Percentiles rank a stretch among this genome's conserved stretches.
Conservation (phyloP, 2,113 vertebrate species). For the Narcine bancroftii region DNA sequence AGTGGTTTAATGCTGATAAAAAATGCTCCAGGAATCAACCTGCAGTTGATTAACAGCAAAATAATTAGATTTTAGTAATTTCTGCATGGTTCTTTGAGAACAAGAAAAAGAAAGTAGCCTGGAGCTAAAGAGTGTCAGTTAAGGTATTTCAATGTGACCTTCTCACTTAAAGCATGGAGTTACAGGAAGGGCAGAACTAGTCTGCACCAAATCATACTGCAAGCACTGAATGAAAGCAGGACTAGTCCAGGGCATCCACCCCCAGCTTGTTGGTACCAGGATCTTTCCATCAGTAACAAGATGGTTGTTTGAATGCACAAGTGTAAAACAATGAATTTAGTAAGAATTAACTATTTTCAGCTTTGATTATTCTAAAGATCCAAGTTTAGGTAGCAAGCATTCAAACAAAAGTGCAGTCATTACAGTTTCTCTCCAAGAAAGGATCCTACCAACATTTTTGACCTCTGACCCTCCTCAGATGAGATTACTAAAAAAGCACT, state of each 20-base stretch:
- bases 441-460: slow-evolving; percentile 27
- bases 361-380: background rate
- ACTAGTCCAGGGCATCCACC: slow-evolving; percentile 10
- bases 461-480: slow-evolving; percentile 31
- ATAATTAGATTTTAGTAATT: slow-evolving; percentile 83
- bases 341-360: background rate
- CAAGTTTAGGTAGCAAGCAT: background rate
- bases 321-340: slow-evolving; percentile 8
- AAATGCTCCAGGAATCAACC: slow-evolving; percentile 64
- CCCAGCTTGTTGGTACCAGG: slow-evolving; percentile 23
- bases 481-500: slow-evolving; percentile 36
- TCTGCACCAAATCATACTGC: slow-evolving; percentile 51
- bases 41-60: slow-evolving; percentile 83
- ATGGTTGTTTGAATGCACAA: background rate
- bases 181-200: slow-evolving; percentile 51
- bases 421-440: background rate
- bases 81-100: slow-evolving; percentile 58
- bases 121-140: slow-evolving; percentile 53
- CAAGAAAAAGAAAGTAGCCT: slow-evolving; percentile 65
- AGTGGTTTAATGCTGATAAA: slow-evolving; percentile 40
- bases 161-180: slow-evolving; percentile 55
- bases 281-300: background rate
- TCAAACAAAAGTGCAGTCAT: background rate
- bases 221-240: slow-evolving; percentile 25
- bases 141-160: slow-evolving; percentile 56